phyloP scores from a whole-genome alignment of 2,113 vertebrate genomes.

The Nansenia antarctica region DNA sequence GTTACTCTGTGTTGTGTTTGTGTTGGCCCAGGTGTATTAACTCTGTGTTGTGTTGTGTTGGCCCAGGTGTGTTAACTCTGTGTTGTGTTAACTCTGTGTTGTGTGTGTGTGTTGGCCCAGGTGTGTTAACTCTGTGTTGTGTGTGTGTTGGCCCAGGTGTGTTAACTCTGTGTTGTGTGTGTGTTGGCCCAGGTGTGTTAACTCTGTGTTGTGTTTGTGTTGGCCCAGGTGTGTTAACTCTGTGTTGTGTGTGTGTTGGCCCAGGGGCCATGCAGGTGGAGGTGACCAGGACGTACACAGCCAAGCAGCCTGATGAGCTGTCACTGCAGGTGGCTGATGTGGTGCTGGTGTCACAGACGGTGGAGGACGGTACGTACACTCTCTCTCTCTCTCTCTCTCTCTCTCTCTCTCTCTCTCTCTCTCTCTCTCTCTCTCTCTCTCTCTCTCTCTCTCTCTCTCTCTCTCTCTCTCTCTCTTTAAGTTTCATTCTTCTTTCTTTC shows the following conservation, averaged over 20 bases:
- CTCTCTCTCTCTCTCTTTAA: background rate
- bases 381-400: background rate
- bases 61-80: too few species aligned
- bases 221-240: background rate
- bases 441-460: background rate
- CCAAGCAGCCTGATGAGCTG: constrained; percentile 92
- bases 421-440: background rate
- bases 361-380: constrained; percentile 65
- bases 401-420: background rate
- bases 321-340: constrained; percentile 94
- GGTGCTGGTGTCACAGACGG: constrained; percentile 88
- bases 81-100: background rate
- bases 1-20: background rate
- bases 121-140: too few species aligned
- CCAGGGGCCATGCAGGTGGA: constrained; percentile 89
- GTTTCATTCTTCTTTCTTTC: background rate
- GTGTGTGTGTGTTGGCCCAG: background rate
- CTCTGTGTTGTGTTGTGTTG: background rate
- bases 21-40: background rate
- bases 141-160: background rate
- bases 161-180: background rate
- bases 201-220: background rate
- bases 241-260: constrained; percentile 1
- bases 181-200: background rate
- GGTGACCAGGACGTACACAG: constrained; percentile 87